Evolutionary conservation across 1,140 invertebrate species (phyloP).

Genomic region (Chelonus insularis): DNA sequence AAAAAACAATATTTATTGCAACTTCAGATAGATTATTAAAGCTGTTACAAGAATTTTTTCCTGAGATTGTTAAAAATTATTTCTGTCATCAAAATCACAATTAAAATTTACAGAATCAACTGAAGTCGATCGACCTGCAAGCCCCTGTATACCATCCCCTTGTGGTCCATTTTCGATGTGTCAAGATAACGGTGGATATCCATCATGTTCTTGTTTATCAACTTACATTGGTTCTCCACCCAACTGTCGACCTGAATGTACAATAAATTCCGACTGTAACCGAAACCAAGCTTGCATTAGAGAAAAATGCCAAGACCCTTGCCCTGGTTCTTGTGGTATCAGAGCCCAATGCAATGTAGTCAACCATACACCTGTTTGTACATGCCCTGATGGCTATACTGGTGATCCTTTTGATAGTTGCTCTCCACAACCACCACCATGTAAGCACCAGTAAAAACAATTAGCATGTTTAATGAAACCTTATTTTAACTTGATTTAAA

Average conservation of each 20-base stretch:
- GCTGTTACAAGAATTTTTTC: too few species aligned
- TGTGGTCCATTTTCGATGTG: conserved; percentile 66
- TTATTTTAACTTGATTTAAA: too few species aligned
- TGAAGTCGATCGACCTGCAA: conserved; percentile 29
- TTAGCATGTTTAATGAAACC: too few species aligned
- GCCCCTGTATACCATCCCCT: conserved; percentile 61
- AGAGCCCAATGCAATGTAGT: conserved; percentile 64
- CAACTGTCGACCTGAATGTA: conserved; percentile 73
- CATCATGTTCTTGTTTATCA: conserved; percentile 63
- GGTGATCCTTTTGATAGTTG: conserved; percentile 67
- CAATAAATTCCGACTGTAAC: conserved; percentile 73
- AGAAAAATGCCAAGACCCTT: conserved; percentile 74
- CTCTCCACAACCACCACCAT: conserved; percentile 53
- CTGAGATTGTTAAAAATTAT: too few species aligned
- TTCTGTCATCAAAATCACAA: too few species aligned
- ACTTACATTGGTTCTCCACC: conserved; percentile 69
- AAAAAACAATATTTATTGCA: too few species aligned
- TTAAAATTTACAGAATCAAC: conserved; percentile 9
- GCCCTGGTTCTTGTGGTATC: conserved; percentile 72
- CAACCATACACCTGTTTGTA: conserved; percentile 64
- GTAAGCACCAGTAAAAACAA: conserved; percentile 54
- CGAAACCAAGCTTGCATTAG: conserved; percentile 72
- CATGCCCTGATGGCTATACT: conserved; percentile 62
- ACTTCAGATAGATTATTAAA: too few species aligned
- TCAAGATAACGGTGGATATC: conserved; percentile 55